Evolutionary conservation across 2,113 vertebrate genomes (phyloP).

Genomic region (Meles meles): DNA sequence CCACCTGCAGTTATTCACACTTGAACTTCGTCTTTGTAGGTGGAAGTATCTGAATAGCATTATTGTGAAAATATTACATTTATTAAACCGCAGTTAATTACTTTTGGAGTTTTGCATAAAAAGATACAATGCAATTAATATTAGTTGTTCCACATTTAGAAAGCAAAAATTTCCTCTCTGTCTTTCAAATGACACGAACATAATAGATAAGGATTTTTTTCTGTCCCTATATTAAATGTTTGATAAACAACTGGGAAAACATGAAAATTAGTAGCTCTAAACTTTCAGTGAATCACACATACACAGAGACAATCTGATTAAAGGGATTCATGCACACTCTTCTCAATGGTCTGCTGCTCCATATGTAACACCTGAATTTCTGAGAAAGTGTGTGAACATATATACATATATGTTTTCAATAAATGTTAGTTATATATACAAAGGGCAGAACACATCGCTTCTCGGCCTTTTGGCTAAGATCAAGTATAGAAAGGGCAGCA

Average conservation of each 20-base stretch:
- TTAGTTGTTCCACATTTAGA: neutral
- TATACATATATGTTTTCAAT: neutral
- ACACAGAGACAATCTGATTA: neutral
- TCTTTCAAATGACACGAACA: constrained; percentile 11
- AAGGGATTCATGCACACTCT: neutral
- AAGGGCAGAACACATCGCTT: no score
- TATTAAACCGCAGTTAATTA: neutral
- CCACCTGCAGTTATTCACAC: constrained; percentile 41
- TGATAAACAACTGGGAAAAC: neutral
- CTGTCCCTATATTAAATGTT: neutral
- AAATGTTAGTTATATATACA: neutral
- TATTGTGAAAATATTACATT: neutral
- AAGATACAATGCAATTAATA: neutral
- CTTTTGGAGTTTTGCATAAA: neutral
- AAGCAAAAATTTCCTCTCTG: constrained; percentile 3
- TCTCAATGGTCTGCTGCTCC: neutral
- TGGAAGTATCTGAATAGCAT: neutral
- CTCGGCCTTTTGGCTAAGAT: no score
- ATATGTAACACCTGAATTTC: neutral
- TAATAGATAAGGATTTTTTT: neutral
- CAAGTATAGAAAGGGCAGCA: neutral
- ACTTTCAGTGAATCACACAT: neutral
- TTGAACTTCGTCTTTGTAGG: neutral
- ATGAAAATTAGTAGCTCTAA: neutral
- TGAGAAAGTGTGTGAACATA: neutral